phyloP scores from a whole-genome alignment of 2,797 vertebrate genomes.

The Denticeps clupeoides region DNA sequence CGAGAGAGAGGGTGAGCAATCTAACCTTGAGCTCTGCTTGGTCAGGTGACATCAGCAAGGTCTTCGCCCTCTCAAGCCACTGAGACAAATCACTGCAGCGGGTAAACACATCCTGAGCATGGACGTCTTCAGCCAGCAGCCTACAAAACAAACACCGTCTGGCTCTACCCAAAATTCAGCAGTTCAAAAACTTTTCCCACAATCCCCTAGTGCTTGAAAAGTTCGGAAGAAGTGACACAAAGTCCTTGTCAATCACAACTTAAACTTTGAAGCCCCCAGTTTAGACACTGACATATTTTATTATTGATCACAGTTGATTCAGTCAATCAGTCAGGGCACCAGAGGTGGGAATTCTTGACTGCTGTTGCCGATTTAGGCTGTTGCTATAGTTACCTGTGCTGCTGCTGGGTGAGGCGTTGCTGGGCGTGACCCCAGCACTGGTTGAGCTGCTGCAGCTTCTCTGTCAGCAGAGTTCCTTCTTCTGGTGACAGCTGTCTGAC shows the following conservation, averaged over 20 bases:
- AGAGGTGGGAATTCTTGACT: too few species aligned
- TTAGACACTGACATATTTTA: too few species aligned
- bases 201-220: too few species aligned
- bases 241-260: too few species aligned
- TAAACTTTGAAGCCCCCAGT: too few species aligned
- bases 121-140: conserved; percentile 62
- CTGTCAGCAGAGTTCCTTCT: conserved; percentile 72
- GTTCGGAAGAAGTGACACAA: too few species aligned
- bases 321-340: too few species aligned
- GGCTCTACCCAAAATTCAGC: too few species aligned
- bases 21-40: conserved; percentile 72
- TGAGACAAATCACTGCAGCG: conserved; percentile 58
- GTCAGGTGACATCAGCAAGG: conserved; percentile 50
- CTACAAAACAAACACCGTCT: too few species aligned
- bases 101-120: conserved; percentile 63
- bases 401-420: conserved; percentile 60
- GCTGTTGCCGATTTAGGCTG: background rate
- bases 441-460: conserved; percentile 68
- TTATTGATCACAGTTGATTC: too few species aligned
- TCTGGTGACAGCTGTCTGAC: conserved; percentile 70
- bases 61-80: conserved; percentile 73
- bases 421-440: conserved; percentile 67
- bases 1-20: background rate
- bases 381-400: conserved; percentile 63
- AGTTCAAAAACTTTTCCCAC: too few species aligned